Evolutionary conservation across 2,113 vertebrate species (phyloP), one percentile per base, ranked within the genome.

Genomic region (Poeciliopsis occidentalis): DNA sequence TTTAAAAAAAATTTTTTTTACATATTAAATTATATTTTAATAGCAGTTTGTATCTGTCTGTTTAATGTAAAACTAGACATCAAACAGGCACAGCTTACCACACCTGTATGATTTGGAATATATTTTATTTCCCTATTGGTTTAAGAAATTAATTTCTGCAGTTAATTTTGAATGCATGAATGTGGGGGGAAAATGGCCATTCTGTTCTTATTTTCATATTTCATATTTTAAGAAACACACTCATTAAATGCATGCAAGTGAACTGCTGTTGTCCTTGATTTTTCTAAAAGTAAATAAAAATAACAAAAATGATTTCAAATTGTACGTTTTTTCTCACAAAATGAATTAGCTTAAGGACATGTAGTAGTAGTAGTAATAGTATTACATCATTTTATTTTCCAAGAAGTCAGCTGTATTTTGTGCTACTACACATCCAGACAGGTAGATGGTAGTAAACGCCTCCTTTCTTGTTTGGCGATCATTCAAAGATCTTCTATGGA

Each of bases 381-480:
- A 41, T 0, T 13, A 41, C 12, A 15, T 17, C 3, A 44, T 47
- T 47, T 47, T 6, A 47, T 47, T 47, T 47, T 6, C 17, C 13
- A 47, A 47, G 17, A 19, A 6, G 6, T 19, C 39, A 4, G 39
- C 13, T 47, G 19, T 4, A 15, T 47, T 17, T 19, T 32, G 1
- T 47, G 61, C 12, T 6, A 12, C 2, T 61, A 12, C 66, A 64
- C 85, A 69, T 37, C 88, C 87, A 27, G 0, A 24, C 85, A 79
- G 67, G 44, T 47, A 85, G 87, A 34, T 73, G 72, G 71, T 73
- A 22, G 62, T 51, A 12, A 0, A 26, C 3, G 8, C 47, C 24
- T 39, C 6, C 1, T 0, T 11, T 1, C 22, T 24, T 29, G 0
- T 4, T 0, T 4, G 1, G 29, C 12, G 1, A 32, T 15, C 12